phyloP scores from a whole-genome alignment of 2,113 vertebrate genomes.

The Pomatostomus ruficeps region DNA sequence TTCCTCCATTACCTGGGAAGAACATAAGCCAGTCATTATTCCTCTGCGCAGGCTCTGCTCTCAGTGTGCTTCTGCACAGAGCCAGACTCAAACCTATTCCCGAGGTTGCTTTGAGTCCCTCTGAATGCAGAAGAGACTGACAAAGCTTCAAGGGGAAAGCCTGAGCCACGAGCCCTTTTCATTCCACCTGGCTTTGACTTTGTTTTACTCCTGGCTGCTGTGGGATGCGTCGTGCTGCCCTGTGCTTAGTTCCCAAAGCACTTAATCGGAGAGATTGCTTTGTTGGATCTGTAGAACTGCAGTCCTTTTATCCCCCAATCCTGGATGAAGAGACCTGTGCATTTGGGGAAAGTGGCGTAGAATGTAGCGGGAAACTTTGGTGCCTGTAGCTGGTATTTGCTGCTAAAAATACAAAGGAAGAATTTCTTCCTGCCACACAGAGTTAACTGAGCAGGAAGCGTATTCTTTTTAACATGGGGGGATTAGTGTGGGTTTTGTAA shows the following conservation, averaged over 20 bases:
- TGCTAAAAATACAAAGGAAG: slow-evolving; percentile 35
- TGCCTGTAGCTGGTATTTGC: slow-evolving; percentile 8
- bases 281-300: not conserved
- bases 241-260: slow-evolving; percentile 3
- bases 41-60: not conserved
- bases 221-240: not conserved
- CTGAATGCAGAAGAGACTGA: slow-evolving; percentile 18
- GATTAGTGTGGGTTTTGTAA: slow-evolving; percentile 25
- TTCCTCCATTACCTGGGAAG: not conserved
- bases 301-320: not conserved
- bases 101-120: slow-evolving; percentile 25
- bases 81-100: slow-evolving; percentile 1
- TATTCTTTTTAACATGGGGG: not conserved
- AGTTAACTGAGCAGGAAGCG: slow-evolving; percentile 32
- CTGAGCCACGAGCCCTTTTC: not conserved
- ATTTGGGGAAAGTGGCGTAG: not conserved
- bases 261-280: slow-evolving; percentile 12
- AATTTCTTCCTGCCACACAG: slow-evolving; percentile 25
- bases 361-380: not conserved
- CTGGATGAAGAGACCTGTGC: not conserved
- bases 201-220: slow-evolving; percentile 7
- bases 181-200: slow-evolving; percentile 25
- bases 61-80: not conserved
- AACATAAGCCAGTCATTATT: not conserved
- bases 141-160: slow-evolving; percentile 23